phyloP scores from a whole-genome alignment of 2,797 vertebrate genomes.

The Salmo trutta region DNA sequence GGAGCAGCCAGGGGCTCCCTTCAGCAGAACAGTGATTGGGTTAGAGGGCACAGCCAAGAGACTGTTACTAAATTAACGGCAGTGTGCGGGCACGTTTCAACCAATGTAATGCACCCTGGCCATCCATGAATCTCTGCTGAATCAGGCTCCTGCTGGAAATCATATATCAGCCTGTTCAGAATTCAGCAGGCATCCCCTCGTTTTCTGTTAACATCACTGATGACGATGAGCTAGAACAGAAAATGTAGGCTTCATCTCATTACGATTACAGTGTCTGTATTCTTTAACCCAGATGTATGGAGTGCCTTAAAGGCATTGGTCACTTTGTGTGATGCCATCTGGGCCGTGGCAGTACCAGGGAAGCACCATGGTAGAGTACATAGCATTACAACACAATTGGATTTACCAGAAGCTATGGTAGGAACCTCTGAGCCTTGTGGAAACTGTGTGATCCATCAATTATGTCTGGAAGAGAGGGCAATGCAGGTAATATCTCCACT shows the following conservation, averaged over 20 bases:
- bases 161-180: background rate
- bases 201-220: background rate
- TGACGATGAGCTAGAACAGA: background rate
- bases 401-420: background rate
- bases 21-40: conserved; percentile 63
- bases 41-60: conserved; percentile 60
- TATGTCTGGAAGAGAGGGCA: conserved; percentile 13
- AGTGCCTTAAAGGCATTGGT: background rate
- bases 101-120: conserved; percentile 66
- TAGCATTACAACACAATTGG: background rate
- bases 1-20: conserved; percentile 4
- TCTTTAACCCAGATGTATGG: background rate
- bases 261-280: background rate
- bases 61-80: conserved; percentile 64
- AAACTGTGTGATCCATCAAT: conserved; percentile 7
- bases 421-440: background rate
- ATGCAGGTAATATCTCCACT: background rate
- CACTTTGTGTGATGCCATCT: background rate
- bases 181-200: background rate
- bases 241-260: background rate
- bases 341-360: background rate
- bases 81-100: conserved; percentile 49
- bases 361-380: background rate
- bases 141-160: background rate
- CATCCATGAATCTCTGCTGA: background rate